These are phyloP conservation scores for Lottia scabra DNA, from an alignment of 2,888 invertebrate genomes.

Conservation along the genomic window DNA sequence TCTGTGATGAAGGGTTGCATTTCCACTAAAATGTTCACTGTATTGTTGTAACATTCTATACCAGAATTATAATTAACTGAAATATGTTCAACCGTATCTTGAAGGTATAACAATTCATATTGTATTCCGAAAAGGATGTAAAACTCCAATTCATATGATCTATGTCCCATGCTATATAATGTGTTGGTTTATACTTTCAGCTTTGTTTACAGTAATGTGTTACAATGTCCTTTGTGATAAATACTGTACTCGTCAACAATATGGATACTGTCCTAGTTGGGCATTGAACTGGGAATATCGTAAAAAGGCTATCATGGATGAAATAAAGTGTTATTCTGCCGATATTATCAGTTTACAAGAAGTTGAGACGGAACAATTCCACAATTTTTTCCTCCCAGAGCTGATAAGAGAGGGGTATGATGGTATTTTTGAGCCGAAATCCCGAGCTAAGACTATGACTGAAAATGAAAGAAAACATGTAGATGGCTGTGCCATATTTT, in stretches of 20 bases:
- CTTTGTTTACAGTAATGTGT: slow-evolving; percentile 99
- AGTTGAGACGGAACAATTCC: slow-evolving; percentile 99
- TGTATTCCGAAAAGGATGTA: too few relatives aligned
- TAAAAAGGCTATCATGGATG: slow-evolving; percentile 95
- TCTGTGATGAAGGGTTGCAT: too few relatives aligned
- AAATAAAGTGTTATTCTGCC: slow-evolving; percentile 94
- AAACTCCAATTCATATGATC: too few relatives aligned
- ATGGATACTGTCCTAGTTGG: slow-evolving; percentile 99
- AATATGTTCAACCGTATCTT: too few relatives aligned
- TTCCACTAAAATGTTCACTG: too few relatives aligned
- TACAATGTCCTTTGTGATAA: slow-evolving; percentile 99
- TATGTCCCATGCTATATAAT: too few relatives aligned
- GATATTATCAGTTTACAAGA: slow-evolving; percentile 98
- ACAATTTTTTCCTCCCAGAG: slow-evolving; percentile 95
- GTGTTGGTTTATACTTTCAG: slow-evolving; percentile 51
- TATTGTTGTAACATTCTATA: too few relatives aligned
- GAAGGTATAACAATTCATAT: too few relatives aligned
- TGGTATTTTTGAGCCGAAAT: slow-evolving; percentile 98
- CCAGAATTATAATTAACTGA: too few relatives aligned
- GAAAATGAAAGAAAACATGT: slow-evolving; percentile 97
- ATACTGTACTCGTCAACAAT: slow-evolving; percentile 98
- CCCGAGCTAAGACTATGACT: slow-evolving; percentile 97
- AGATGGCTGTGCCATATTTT: slow-evolving; percentile 99
- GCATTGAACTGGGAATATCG: slow-evolving; percentile 98
- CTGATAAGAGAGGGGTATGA: slow-evolving; percentile 86